Percentiles rank a stretch among this genome's conserved stretches.
phyloP scores from a whole-genome alignment of 1,140 invertebrate species.

The Solen grandis region DNA sequence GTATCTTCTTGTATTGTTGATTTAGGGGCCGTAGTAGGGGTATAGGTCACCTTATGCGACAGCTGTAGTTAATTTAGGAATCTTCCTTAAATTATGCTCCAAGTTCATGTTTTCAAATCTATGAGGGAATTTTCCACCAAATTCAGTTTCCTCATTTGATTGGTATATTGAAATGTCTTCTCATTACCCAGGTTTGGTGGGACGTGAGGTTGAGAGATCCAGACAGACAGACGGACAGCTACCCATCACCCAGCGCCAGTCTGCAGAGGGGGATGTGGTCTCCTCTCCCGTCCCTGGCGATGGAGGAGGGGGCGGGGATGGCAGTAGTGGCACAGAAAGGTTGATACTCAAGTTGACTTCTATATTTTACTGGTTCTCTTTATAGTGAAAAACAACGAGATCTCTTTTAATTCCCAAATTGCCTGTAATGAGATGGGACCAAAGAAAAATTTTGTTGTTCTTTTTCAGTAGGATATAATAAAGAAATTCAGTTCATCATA shows the following conservation, averaged over 20 bases:
- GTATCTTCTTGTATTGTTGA: too few relatives aligned
- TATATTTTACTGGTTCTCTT: too few relatives aligned
- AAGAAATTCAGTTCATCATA: too few relatives aligned
- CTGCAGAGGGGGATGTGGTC: slow-evolving; percentile 71
- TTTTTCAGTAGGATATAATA: too few relatives aligned
- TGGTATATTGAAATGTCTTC: neutral
- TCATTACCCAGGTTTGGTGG: neutral
- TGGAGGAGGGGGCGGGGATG: slow-evolving; percentile 71
- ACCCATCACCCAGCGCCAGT: slow-evolving; percentile 65
- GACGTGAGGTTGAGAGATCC: slow-evolving; percentile 48
- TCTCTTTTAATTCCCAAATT: too few relatives aligned
- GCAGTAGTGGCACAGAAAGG: slow-evolving; percentile 70
- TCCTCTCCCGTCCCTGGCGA: slow-evolving; percentile 68
- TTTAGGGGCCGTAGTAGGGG: too few relatives aligned
- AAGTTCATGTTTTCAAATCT: neutral
- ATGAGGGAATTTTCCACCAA: neutral
- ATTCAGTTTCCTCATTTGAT: neutral
- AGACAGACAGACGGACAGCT: slow-evolving; percentile 14
- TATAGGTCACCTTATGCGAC: too few relatives aligned
- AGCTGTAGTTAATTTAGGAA: too few relatives aligned
- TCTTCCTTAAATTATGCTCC: neutral
- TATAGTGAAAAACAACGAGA: too few relatives aligned
- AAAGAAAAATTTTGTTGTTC: too few relatives aligned
- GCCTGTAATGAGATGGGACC: slow-evolving; percentile 35
- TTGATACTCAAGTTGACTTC: too few relatives aligned